phyloP scores from a whole-genome alignment of 2,888 invertebrate species.

The Ormyrus thymus region DNA sequence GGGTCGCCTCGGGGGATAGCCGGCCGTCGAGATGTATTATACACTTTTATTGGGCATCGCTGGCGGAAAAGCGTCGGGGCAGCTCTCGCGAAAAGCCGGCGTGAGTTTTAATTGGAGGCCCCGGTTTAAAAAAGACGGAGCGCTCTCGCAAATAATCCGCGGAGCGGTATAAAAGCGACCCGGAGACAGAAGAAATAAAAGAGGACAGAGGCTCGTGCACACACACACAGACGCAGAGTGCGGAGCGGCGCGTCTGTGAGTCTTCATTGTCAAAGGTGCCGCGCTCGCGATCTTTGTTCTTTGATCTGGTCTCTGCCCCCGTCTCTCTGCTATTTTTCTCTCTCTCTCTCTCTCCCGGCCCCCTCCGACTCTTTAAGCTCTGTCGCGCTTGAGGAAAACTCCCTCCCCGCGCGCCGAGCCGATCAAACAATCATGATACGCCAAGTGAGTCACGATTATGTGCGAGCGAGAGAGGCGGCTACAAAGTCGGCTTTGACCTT shows the following conservation, averaged over 20 bases:
- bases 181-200: conserved; percentile 36
- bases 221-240: conserved; percentile 5
- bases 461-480: neutral
- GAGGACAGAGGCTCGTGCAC: conserved; percentile 4
- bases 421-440: conserved; percentile 58
- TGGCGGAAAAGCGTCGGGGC: no score
- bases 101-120: no score
- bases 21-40: no score
- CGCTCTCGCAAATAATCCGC: conserved; percentile 27
- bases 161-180: conserved; percentile 15
- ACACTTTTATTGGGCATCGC: no score
- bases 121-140: neutral
- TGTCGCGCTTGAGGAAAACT: conserved; percentile 39
- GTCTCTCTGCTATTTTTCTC: conserved; percentile 52
- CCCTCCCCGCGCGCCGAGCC: conserved; percentile 51
- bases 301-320: conserved; percentile 43
- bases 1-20: no score
- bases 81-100: no score
- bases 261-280: conserved; percentile 65
- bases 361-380: conserved; percentile 29
- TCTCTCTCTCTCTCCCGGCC: conserved; percentile 49
- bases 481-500: conserved; percentile 45
- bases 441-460: conserved; percentile 33
- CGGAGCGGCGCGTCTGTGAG: conserved; percentile 14
- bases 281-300: conserved; percentile 65